A percentile compares a stretch with the other conserved stretches of the same genome.
phyloP scores from a whole-genome alignment of 2,888 invertebrate species.

The Cantharis rustica region DNA sequence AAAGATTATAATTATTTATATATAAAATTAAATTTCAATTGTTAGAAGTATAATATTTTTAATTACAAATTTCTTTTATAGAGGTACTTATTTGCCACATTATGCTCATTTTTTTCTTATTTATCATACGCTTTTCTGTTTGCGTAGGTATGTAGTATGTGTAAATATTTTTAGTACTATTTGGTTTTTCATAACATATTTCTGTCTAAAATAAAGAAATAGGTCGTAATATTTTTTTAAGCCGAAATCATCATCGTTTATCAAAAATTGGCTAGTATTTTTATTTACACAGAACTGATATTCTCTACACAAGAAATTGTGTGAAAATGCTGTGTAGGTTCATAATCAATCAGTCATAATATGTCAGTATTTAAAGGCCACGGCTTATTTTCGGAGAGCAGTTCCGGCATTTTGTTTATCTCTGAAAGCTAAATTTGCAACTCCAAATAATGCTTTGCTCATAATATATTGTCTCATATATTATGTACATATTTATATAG shows the following conservation, averaged over 20 bases:
- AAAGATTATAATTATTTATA: background rate
- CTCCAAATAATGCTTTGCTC: too few relatives aligned
- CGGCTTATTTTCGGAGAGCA: too few relatives aligned
- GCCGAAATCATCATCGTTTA: too few relatives aligned
- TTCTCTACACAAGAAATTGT: background rate
- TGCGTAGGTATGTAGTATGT: background rate
- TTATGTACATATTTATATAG: too few relatives aligned
- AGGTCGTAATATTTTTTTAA: too few relatives aligned
- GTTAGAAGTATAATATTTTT: background rate
- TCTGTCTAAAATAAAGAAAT: too few relatives aligned
- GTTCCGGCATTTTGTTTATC: too few relatives aligned
- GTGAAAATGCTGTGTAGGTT: background rate
- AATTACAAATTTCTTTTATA: background rate
- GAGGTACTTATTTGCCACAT: background rate
- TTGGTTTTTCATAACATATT: background rate
- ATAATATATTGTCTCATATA: too few relatives aligned
- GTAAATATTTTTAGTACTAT: background rate
- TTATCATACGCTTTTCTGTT: background rate
- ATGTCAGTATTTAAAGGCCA: too few relatives aligned
- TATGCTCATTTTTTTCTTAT: background rate
- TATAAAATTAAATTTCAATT: background rate
- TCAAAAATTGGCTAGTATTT: background rate
- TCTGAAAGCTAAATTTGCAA: too few relatives aligned
- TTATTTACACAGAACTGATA: background rate
- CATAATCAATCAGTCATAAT: too few relatives aligned